phyloP scores from a whole-genome alignment of 2,113 vertebrate genomes.

The Oenanthe melanoleuca region DNA sequence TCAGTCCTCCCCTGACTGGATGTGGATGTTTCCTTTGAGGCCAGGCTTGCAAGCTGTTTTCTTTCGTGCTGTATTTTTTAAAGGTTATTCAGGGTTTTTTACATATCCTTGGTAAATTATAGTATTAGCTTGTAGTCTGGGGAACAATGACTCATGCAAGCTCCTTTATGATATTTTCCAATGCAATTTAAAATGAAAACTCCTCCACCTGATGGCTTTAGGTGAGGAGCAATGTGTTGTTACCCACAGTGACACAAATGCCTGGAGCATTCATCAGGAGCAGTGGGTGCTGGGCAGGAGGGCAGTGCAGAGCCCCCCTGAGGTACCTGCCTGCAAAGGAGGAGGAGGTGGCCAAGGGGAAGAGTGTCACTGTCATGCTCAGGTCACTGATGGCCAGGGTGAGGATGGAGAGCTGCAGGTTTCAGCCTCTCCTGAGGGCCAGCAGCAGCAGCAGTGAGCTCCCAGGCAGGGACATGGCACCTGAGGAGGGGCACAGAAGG shows the following conservation, averaged over 20 bases:
- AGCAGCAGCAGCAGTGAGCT: slow-evolving; percentile 84
- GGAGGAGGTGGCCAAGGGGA: too few species aligned
- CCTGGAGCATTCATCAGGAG: rapidly evolving
- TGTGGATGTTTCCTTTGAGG: rapidly evolving
- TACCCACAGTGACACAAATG: background rate
- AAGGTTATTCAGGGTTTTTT: background rate
- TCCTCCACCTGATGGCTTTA: slow-evolving; percentile 1
- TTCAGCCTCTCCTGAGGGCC: slow-evolving; percentile 77
- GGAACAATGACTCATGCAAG: slow-evolving; percentile 35
- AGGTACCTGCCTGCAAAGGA: too few species aligned
- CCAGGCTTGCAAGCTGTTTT: background rate
- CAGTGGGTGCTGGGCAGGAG: rapidly evolving
- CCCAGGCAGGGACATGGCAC: slow-evolving; percentile 74
- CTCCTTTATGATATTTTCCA: background rate
- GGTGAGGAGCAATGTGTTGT: background rate
- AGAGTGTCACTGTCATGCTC: too few species aligned
- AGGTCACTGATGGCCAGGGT: too few species aligned
- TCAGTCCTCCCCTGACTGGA: background rate
- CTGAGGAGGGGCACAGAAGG: background rate
- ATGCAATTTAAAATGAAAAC: slow-evolving; percentile 26
- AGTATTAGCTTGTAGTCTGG: slow-evolving; percentile 37
- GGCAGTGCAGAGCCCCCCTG: too few species aligned
- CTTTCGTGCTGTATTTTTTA: background rate
- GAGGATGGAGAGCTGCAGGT: slow-evolving; percentile 65
- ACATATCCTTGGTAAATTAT: background rate